phyloP scores from a whole-genome alignment of 2,797 vertebrate genomes.

The Limosa lapponica region DNA sequence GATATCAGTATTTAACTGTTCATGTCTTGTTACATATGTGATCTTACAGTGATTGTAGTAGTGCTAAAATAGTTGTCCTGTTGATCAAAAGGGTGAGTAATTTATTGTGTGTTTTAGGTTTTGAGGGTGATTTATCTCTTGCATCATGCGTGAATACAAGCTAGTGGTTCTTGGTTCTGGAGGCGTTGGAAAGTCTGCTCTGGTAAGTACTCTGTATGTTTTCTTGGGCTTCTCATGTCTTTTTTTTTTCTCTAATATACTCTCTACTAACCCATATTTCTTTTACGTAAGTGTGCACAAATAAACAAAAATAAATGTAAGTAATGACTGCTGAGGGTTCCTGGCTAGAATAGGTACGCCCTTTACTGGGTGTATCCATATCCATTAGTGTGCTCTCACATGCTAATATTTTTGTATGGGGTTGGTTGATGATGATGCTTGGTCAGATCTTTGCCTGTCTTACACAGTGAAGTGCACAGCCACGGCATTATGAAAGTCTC shows the following conservation, averaged over 20 bases:
- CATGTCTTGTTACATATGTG: not conserved
- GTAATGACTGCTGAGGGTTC: not conserved
- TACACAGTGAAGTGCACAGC: not conserved
- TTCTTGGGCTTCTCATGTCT: not conserved
- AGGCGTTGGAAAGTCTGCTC: constrained; percentile 92
- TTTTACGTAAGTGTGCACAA: not conserved
- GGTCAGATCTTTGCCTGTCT: not conserved
- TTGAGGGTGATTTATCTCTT: constrained; percentile 67
- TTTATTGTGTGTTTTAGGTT: constrained; percentile 71
- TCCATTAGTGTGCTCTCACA: fast-evolving
- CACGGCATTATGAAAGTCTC: not conserved
- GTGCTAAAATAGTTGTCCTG: not conserved
- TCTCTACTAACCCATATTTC: not conserved
- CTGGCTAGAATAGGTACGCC: not conserved
- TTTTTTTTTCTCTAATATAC: not conserved
- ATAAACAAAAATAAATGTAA: not conserved
- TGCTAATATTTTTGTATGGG: not conserved
- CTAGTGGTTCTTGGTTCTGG: constrained; percentile 94
- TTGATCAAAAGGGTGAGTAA: not conserved
- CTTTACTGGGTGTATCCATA: not conserved
- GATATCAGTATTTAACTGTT: not conserved
- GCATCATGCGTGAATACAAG: constrained; percentile 95
- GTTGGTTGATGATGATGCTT: not conserved
- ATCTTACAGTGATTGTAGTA: not conserved
- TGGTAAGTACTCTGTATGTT: constrained; percentile 80